These are phyloP conservation scores for Saguinus imperator DNA, from an alignment of 2,113 vertebrate genomes.

Conservation along the genomic window DNA sequence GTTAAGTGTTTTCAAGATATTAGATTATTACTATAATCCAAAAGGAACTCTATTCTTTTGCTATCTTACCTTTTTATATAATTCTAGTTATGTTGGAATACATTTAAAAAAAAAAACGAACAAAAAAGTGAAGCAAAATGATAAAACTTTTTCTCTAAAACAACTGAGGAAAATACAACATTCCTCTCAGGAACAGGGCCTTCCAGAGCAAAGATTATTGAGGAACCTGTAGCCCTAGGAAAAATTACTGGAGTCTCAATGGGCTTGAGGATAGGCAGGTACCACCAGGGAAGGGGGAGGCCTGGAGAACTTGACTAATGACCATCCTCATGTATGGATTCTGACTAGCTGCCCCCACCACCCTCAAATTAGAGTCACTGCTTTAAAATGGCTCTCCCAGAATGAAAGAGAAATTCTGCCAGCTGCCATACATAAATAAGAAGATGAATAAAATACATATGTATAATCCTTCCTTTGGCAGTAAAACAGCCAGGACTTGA, in stretches of 20 bases:
- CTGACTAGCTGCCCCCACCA: fast-evolving
- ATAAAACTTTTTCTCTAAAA: background rate
- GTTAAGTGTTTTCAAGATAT: background rate
- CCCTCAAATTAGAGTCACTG: background rate
- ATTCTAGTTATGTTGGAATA: background rate
- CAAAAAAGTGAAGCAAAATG: background rate
- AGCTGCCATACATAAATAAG: background rate
- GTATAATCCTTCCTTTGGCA: background rate
- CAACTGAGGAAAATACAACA: background rate
- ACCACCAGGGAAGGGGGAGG: background rate
- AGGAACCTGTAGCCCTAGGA: background rate
- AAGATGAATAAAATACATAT: background rate
- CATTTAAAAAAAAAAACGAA: background rate
- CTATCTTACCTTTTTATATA: background rate
- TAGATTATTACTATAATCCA: background rate
- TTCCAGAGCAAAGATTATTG: background rate
- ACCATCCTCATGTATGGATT: background rate
- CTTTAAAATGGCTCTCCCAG: background rate
- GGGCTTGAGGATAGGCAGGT: too few relatives aligned
- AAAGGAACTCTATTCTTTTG: background rate
- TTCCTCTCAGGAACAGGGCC: background rate
- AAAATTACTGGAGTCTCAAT: background rate
- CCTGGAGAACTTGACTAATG: too few relatives aligned
- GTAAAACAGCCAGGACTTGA: background rate
- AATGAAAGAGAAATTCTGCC: background rate